Evolutionary conservation across 37 sponge, comb jelly and placozoan species (phyloP).

Genomic region (Chondrilla cf. caribensis): DNA sequence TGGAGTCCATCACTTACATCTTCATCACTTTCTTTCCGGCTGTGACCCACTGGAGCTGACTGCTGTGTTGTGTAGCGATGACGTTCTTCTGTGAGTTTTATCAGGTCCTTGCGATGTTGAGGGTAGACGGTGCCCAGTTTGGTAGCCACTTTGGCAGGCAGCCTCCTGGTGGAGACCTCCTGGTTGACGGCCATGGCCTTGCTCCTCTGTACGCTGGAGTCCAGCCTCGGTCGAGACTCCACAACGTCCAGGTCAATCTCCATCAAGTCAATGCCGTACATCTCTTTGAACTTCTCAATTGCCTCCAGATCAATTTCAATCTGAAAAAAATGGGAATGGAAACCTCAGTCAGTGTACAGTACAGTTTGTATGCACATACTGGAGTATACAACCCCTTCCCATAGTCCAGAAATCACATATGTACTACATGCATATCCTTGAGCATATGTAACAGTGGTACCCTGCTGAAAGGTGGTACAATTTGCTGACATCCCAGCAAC

Average conservation of each 20-base stretch:
- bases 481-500: no score
- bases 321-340: neutral
- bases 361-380: no score
- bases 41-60: neutral
- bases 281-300: constrained; percentile 9
- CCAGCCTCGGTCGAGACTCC: constrained; percentile 36
- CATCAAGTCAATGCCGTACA: constrained; percentile 9
- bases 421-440: no score
- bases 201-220: constrained; percentile 50
- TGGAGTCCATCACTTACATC: constrained; percentile 3
- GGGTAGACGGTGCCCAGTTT: constrained; percentile 12
- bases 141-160: constrained; percentile 12
- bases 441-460: no score
- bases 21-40: neutral
- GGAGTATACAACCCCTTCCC: no score
- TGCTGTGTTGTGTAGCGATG: neutral
- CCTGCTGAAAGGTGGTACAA: no score
- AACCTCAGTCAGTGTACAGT: neutral
- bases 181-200: constrained; percentile 24
- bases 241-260: constrained; percentile 13
- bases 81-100: neutral
- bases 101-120: neutral
- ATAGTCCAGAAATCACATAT: no score
- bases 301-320: constrained; percentile 20
- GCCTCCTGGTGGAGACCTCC: neutral